Conservation (phyloP, 1,140 invertebrate genomes). For the Tetragnatha versicolor region DNA sequence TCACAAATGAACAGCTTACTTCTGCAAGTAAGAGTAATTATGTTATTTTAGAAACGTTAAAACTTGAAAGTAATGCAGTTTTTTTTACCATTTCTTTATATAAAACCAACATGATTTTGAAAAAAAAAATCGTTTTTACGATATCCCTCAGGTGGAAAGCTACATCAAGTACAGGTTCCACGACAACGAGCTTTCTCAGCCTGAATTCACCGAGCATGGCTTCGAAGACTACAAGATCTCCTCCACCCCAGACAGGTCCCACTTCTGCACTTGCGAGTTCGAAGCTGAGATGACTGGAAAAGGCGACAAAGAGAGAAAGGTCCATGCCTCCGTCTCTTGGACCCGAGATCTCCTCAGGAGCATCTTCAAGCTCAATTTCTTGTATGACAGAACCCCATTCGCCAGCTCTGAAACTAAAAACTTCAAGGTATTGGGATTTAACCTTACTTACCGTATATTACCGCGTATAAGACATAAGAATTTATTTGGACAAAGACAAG, state of each 20-base stretch:
- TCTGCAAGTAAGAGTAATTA: too few relatives aligned
- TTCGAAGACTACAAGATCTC: slow-evolving; percentile 17
- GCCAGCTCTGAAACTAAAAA: neutral
- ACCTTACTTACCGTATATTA: too few relatives aligned
- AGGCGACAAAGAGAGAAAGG: slow-evolving; percentile 45
- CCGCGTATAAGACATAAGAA: too few relatives aligned
- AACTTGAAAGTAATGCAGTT: neutral
- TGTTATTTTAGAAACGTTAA: too few relatives aligned
- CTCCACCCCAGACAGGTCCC: neutral
- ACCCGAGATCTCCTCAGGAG: neutral
- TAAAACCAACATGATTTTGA: neutral
- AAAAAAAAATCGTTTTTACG: too few relatives aligned
- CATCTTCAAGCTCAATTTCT: slow-evolving; percentile 47
- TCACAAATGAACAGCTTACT: too few relatives aligned
- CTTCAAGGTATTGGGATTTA: too few relatives aligned
- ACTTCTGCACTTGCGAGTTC: slow-evolving; percentile 14
- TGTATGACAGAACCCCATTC: slow-evolving; percentile 53
- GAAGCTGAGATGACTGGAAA: neutral
- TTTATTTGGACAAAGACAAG: too few relatives aligned
- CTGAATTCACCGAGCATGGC: neutral
- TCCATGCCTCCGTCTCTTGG: neutral
- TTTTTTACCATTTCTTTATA: neutral
- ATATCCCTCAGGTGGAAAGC: neutral
- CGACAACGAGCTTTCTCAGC: neutral
- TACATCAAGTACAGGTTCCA: slow-evolving; percentile 29